A percentile compares a stretch with the other conserved stretches of the same genome.
These are phyloP conservation scores for Dexiosoma caninum DNA, from an alignment of 2,888 invertebrate species.

Conservation along the genomic window DNA sequence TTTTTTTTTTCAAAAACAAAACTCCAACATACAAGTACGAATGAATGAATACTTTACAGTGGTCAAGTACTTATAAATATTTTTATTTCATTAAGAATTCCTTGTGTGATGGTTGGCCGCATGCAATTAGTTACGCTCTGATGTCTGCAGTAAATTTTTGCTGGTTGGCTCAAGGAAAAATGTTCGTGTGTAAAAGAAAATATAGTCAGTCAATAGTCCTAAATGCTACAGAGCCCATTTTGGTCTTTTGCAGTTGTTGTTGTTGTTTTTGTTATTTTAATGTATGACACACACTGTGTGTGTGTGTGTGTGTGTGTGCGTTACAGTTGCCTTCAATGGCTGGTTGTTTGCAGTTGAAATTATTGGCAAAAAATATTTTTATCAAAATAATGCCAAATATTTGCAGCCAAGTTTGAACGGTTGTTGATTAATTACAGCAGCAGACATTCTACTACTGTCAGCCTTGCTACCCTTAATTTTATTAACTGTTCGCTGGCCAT, in stretches of 20 bases:
- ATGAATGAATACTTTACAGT: not conserved
- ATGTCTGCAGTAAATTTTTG: slow-evolving; percentile 30
- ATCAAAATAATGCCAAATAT: slow-evolving; percentile 62
- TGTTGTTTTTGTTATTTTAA: not conserved
- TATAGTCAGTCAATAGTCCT: not conserved
- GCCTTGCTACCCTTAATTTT: slow-evolving; percentile 65
- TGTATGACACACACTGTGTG: not conserved
- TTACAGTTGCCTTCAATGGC: slow-evolving; percentile 10
- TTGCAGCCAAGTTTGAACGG: slow-evolving; percentile 59
- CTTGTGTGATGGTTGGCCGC: slow-evolving; percentile 45
- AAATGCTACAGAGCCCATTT: slow-evolving; percentile 13
- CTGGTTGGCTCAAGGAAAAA: slow-evolving; percentile 24
- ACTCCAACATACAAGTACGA: not conserved
- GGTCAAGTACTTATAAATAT: slow-evolving; percentile 5
- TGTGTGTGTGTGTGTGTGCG: no score
- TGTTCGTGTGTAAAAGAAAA: not conserved
- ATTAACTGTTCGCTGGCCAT: slow-evolving; percentile 35
- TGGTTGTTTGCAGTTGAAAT: not conserved
- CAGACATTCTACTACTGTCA: slow-evolving; percentile 33
- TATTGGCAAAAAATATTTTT: slow-evolving; percentile 59
- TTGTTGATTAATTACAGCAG: slow-evolving; percentile 66
- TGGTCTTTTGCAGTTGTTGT: no score
- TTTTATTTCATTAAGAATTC: slow-evolving; percentile 31
- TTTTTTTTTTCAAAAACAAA: no score
- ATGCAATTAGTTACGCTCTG: slow-evolving; percentile 56